Evolutionary conservation across 2,888 invertebrate species (phyloP).

Genomic region (Orthosia gothica): DNA sequence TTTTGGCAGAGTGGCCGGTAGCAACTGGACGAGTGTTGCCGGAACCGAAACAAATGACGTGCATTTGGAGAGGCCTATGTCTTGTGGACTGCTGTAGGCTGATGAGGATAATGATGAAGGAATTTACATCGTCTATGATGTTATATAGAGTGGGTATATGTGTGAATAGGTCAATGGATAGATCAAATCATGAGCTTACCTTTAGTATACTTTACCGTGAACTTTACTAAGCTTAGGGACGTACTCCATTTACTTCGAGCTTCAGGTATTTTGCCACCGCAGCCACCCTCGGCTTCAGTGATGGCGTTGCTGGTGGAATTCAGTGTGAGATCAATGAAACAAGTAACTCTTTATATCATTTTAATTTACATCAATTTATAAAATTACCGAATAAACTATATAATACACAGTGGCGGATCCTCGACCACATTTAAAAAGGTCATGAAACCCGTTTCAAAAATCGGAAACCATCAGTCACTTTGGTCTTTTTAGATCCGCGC

Average conservation of each 20-base stretch:
- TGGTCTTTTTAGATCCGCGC: slow-evolving; percentile 33
- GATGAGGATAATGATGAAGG: no score
- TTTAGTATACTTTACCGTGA: neutral
- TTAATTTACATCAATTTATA: slow-evolving; percentile 84
- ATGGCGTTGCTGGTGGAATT: neutral
- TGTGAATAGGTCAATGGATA: neutral
- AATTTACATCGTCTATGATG: no score
- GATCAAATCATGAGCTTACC: neutral
- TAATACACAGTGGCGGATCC: slow-evolving; percentile 41
- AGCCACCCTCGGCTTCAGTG: neutral
- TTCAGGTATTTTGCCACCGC: neutral
- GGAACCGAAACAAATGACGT: no score
- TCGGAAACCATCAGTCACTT: slow-evolving; percentile 16
- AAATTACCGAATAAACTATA: slow-evolving; percentile 71
- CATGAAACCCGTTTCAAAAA: slow-evolving; percentile 11
- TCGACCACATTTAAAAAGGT: slow-evolving; percentile 8
- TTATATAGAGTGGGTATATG: no score
- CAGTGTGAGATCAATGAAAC: slow-evolving; percentile 30
- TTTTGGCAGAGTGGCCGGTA: no score
- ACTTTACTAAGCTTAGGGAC: no score
- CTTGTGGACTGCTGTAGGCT: no score
- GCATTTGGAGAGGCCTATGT: no score
- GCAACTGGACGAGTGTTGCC: no score
- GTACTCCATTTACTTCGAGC: neutral
- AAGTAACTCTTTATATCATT: slow-evolving; percentile 60